These are phyloP conservation scores for Rosalia funebris DNA, from an alignment of 2,888 invertebrate genomes.

Conservation along the genomic window DNA sequence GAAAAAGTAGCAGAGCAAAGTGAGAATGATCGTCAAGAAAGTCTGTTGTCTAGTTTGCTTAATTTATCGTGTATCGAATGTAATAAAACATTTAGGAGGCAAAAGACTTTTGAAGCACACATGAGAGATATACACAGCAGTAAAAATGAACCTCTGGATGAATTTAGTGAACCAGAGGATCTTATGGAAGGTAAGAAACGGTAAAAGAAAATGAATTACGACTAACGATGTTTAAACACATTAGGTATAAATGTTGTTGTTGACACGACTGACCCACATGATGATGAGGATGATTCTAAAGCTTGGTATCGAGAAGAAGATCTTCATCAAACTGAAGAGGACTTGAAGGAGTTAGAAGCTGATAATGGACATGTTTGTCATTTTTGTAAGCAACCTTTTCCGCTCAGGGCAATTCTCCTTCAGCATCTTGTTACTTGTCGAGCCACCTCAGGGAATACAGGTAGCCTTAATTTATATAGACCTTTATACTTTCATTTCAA, in stretches of 20 bases:
- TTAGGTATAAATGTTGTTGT: slow-evolving; percentile 79
- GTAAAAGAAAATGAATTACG: background rate
- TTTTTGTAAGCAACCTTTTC: slow-evolving; percentile 62
- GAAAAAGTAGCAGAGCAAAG: slow-evolving; percentile 26
- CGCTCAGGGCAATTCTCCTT: slow-evolving; percentile 58
- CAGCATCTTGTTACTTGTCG: slow-evolving; percentile 62
- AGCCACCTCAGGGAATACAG: slow-evolving; percentile 53
- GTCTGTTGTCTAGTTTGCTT: slow-evolving; percentile 55
- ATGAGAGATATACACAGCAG: slow-evolving; percentile 68
- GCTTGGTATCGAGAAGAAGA: slow-evolving; percentile 64
- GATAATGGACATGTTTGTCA: slow-evolving; percentile 61
- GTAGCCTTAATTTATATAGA: slow-evolving; percentile 42
- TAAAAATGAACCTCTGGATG: slow-evolving; percentile 68
- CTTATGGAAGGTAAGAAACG: slow-evolving; percentile 73
- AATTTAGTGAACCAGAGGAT: slow-evolving; percentile 88
- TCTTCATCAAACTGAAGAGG: slow-evolving; percentile 63
- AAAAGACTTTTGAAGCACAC: slow-evolving; percentile 73
- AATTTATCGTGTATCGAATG: slow-evolving; percentile 61
- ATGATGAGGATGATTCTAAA: slow-evolving; percentile 57
- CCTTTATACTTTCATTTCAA: too few relatives aligned
- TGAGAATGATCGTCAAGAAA: slow-evolving; percentile 46
- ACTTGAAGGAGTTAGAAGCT: slow-evolving; percentile 63
- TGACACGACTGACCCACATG: slow-evolving; percentile 65
- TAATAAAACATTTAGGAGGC: slow-evolving; percentile 71
- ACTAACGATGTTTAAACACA: background rate